phyloP scores from a whole-genome alignment of 2,113 vertebrate species.

The Mirounga angustirostris region DNA sequence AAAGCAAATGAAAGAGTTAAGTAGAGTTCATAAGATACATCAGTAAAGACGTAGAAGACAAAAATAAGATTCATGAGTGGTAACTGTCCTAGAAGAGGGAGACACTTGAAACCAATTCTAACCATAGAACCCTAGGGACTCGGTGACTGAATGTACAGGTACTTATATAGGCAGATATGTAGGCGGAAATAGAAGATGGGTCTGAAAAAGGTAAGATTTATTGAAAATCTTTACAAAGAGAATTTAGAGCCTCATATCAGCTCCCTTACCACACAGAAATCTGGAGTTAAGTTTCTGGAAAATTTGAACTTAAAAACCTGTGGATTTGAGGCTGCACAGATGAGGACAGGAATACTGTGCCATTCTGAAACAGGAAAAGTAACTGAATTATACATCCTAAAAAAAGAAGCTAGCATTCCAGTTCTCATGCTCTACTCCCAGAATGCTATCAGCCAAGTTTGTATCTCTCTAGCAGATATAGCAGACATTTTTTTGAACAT shows the following conservation, averaged over 20 bases:
- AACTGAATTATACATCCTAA: neutral
- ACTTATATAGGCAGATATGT: neutral
- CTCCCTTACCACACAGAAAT: neutral
- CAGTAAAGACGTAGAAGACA: neutral
- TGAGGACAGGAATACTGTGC: neutral
- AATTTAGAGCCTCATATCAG: neutral
- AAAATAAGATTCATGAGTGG: neutral
- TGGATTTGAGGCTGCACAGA: neutral
- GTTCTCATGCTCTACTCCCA: neutral
- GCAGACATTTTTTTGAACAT: neutral
- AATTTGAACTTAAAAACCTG: neutral
- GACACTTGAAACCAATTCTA: neutral
- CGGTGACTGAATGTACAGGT: neutral
- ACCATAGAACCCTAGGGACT: neutral
- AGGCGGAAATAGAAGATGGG: neutral
- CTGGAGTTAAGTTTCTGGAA: neutral
- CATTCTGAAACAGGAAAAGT: neutral
- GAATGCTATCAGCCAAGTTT: neutral
- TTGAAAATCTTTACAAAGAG: neutral
- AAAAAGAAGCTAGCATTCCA: neutral
- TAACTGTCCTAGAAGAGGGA: neutral
- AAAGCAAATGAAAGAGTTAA: slow-evolving; percentile 23
- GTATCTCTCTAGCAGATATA: neutral
- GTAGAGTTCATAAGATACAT: neutral
- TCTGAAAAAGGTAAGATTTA: neutral